Conservation (phyloP, 2,888 invertebrate species). For the Drosophila engyochracea region DNA sequence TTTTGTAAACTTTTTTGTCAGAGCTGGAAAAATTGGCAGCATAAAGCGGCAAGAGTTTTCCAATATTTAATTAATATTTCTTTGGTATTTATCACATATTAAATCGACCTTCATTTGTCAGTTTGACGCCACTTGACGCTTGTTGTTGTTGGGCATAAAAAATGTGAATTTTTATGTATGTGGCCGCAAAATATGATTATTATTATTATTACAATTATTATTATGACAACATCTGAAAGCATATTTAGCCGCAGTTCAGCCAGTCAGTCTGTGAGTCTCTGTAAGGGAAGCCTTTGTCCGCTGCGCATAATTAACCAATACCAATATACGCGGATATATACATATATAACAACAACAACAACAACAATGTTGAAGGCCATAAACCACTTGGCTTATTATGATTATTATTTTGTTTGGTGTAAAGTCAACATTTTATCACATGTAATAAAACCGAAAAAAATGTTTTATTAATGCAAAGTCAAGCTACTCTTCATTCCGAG, state of each 20-base stretch:
- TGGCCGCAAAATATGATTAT: constrained; percentile 50
- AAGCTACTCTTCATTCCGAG: neutral
- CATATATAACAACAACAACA: neutral
- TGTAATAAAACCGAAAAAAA: neutral
- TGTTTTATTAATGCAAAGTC: neutral
- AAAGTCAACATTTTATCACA: neutral
- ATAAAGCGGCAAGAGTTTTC: constrained; percentile 16
- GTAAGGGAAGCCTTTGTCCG: constrained; percentile 26
- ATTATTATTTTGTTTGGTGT: neutral
- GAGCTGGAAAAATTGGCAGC: constrained; percentile 9
- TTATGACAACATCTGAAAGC: constrained; percentile 64
- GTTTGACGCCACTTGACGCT: constrained; percentile 30
- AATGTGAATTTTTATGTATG: constrained; percentile 49
- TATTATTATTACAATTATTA: constrained; percentile 35
- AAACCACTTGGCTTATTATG: constrained; percentile 13
- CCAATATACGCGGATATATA: constrained; percentile 38
- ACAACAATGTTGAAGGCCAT: constrained; percentile 14
- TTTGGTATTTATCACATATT: constrained; percentile 47
- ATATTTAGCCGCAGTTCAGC: constrained; percentile 25
- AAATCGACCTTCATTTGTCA: constrained; percentile 64
- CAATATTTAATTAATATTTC: constrained; percentile 39
- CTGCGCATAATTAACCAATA: constrained; percentile 56
- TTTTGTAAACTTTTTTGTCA: neutral
- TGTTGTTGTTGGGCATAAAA: constrained; percentile 13
- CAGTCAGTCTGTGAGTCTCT: constrained; percentile 4